A percentile compares a stretch with the other conserved stretches of the same genome.
Conservation (phyloP, 2,888 invertebrate genomes). For the Caenorhabditis uteleia region DNA sequence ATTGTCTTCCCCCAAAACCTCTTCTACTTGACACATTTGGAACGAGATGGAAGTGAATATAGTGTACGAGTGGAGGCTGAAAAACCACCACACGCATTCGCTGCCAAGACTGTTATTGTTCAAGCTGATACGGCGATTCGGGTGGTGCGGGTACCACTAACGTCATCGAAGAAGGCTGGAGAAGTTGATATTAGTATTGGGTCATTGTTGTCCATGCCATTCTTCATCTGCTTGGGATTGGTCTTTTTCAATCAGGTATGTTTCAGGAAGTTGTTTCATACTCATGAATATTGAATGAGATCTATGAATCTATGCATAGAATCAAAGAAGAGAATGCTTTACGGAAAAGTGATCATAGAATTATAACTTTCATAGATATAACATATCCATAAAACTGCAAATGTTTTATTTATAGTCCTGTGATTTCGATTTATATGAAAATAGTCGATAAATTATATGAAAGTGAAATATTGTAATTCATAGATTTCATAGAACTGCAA, state of each 20-base stretch:
- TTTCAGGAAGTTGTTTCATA: no score
- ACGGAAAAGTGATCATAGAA: no score
- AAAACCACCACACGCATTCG: constrained; percentile 31
- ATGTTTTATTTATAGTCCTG: no score
- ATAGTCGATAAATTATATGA: no score
- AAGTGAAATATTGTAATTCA: no score
- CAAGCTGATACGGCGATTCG: constrained; percentile 39
- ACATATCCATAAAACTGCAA: no score
- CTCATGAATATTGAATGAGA: no score
- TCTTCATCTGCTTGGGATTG: constrained; percentile 44
- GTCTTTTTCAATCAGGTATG: constrained; percentile 48
- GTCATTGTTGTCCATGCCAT: constrained; percentile 44
- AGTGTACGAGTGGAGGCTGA: constrained; percentile 47
- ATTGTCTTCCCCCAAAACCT: constrained; percentile 40
- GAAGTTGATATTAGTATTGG: constrained; percentile 49
- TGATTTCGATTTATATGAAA: no score
- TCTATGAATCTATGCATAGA: no score
- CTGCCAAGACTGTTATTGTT: constrained; percentile 39
- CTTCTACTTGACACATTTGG: constrained; percentile 34
- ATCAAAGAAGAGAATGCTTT: no score
- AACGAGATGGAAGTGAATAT: constrained; percentile 38
- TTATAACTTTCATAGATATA: no score
- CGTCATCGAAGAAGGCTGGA: constrained; percentile 16
- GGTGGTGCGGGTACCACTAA: constrained; percentile 43
- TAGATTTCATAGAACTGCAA: no score